Conservation (phyloP, 2,888 invertebrate genomes). For the Idaea biselata region DNA sequence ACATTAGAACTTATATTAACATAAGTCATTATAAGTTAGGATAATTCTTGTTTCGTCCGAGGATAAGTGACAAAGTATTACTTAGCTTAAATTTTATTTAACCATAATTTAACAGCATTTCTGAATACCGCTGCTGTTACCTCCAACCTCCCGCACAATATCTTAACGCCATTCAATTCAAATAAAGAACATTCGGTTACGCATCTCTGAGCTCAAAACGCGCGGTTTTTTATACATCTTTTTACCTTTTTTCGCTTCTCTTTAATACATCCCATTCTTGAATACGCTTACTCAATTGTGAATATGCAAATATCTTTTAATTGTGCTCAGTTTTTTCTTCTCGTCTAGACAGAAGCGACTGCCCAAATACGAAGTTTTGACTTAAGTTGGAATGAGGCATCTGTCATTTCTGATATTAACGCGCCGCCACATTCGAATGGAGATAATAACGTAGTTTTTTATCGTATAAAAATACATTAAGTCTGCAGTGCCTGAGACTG, state of each 20-base stretch:
- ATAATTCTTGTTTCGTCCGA: background rate
- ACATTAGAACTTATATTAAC: background rate
- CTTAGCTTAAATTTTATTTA: background rate
- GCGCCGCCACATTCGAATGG: slow-evolving; percentile 56
- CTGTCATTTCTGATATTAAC: slow-evolving; percentile 76
- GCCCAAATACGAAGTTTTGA: slow-evolving; percentile 40
- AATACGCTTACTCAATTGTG: slow-evolving; percentile 55
- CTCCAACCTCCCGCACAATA: slow-evolving; percentile 37
- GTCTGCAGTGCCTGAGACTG: slow-evolving; percentile 31
- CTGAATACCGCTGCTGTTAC: background rate
- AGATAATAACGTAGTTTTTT: slow-evolving; percentile 55
- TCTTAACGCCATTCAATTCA: slow-evolving; percentile 52
- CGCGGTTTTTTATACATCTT: slow-evolving; percentile 34
- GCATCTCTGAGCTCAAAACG: slow-evolving; percentile 70
- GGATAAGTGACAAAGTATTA: background rate
- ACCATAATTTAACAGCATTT: too few species aligned
- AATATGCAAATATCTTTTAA: slow-evolving; percentile 73
- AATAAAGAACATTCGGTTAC: slow-evolving; percentile 61
- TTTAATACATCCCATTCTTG: slow-evolving; percentile 56
- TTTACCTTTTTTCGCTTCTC: slow-evolving; percentile 39
- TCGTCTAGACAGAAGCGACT: slow-evolving; percentile 39
- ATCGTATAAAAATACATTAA: slow-evolving; percentile 44
- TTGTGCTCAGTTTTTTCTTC: slow-evolving; percentile 57
- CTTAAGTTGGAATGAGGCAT: slow-evolving; percentile 62
- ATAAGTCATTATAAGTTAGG: background rate